These are phyloP conservation scores for Zosterops pallidus DNA, from an alignment of 2,113 vertebrate species.

Conservation along the genomic window DNA sequence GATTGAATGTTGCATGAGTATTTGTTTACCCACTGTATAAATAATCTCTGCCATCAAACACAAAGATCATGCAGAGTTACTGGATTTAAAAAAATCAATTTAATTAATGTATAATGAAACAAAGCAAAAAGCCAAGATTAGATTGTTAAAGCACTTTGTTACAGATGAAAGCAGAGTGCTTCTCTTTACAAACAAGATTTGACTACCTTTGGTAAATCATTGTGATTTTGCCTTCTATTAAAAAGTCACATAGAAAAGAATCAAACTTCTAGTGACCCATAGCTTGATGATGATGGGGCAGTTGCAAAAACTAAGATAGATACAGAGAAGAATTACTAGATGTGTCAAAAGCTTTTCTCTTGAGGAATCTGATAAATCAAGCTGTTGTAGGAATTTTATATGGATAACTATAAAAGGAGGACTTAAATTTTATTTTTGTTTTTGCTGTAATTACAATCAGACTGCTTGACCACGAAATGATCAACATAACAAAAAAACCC, in stretches of 20 bases:
- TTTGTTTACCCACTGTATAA: slow-evolving; percentile 36
- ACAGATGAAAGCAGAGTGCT: background rate
- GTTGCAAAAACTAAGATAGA: background rate
- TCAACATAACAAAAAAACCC: background rate
- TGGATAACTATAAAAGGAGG: background rate
- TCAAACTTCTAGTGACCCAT: background rate
- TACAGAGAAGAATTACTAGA: background rate
- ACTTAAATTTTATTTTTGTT: background rate
- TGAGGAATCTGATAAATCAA: background rate
- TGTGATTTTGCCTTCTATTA: background rate
- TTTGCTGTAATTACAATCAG: background rate
- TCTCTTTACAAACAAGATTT: background rate
- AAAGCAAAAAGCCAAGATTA: slow-evolving; percentile 8
- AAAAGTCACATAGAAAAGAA: background rate
- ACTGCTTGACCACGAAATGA: background rate
- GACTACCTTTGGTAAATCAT: background rate
- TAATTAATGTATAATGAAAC: slow-evolving; percentile 44
- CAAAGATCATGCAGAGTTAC: background rate
- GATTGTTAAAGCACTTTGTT: background rate
- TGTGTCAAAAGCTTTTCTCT: background rate
- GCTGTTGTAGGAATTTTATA: background rate
- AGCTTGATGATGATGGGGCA: background rate
- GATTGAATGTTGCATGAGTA: background rate
- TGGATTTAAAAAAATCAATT: background rate
- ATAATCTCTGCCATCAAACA: slow-evolving; percentile 21